These are phyloP conservation scores for Coptodon rendalli DNA, from an alignment of 2,113 vertebrate species.

Conservation along the genomic window DNA sequence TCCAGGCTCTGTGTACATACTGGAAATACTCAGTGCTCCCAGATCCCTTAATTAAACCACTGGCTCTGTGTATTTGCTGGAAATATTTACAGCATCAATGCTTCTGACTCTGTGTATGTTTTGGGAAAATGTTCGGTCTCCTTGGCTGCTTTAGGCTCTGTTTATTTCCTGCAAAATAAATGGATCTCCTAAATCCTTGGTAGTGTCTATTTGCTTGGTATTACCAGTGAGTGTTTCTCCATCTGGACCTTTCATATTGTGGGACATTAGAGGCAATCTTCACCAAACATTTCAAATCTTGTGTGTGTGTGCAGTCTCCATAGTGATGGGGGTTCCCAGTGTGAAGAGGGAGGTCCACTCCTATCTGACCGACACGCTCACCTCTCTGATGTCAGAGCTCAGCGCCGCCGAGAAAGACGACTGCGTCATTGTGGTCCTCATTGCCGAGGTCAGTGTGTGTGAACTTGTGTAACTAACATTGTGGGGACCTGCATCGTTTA, in stretches of 20 bases:
- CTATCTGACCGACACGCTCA: constrained; percentile 94
- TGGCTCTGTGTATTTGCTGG: not conserved
- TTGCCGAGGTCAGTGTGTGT: constrained; percentile 81
- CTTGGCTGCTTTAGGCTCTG: not conserved
- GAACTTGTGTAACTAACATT: not conserved
- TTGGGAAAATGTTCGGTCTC: not conserved
- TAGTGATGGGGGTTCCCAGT: constrained; percentile 97
- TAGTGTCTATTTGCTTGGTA: not conserved
- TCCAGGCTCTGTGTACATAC: not conserved
- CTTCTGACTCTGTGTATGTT: not conserved
- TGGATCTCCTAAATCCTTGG: not conserved
- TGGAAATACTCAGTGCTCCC: not conserved
- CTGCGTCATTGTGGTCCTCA: constrained; percentile 93
- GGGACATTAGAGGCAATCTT: not conserved
- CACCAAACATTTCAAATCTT: not conserved
- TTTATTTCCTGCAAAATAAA: not conserved
- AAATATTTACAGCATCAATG: not conserved
- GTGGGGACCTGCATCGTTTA: not conserved
- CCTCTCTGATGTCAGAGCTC: constrained; percentile 93
- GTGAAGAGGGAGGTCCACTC: constrained; percentile 96
- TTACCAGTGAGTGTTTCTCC: not conserved
- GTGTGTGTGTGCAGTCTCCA: constrained; percentile 76
- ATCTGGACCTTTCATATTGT: not conserved
- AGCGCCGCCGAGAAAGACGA: constrained; percentile 90
- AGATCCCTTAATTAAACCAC: not conserved